Percentiles rank a stretch among this genome's conserved stretches.
phyloP scores from a whole-genome alignment of 2,113 vertebrate genomes.

The Grallaria varia region DNA sequence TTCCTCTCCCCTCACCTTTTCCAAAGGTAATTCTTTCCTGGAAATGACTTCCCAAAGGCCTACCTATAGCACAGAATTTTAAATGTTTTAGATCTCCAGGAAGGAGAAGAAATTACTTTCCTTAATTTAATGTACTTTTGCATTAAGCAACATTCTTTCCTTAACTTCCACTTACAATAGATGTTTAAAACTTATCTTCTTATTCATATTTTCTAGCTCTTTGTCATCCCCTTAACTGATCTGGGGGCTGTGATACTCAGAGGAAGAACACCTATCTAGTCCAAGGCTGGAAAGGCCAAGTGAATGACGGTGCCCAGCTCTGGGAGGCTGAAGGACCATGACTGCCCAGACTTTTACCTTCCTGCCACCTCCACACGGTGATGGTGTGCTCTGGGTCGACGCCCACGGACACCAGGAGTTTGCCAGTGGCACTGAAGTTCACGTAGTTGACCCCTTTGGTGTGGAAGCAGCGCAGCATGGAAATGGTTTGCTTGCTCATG shows the following conservation, averaged over 20 bases:
- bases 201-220: background rate
- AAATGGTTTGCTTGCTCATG: constrained; percentile 92
- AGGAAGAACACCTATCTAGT: background rate
- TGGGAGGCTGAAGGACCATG: background rate
- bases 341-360: constrained; percentile 76
- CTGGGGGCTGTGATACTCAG: background rate
- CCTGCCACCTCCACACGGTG: constrained; percentile 97
- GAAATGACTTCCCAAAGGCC: background rate
- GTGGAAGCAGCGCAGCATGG: constrained; percentile 92
- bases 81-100: background rate
- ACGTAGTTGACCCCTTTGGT: constrained; percentile 90
- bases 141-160: background rate
- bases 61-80: background rate
- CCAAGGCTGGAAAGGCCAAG: background rate
- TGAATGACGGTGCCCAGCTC: background rate
- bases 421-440: constrained; percentile 96
- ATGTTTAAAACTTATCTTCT: background rate
- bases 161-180: background rate
- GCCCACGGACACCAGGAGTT: constrained; percentile 92
- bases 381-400: constrained; percentile 94
- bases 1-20: background rate
- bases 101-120: background rate
- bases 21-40: background rate
- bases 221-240: background rate
- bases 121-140: background rate